These are phyloP conservation scores for Tenthredo mesomela DNA, from an alignment of 2,888 invertebrate genomes.

Conservation along the genomic window DNA sequence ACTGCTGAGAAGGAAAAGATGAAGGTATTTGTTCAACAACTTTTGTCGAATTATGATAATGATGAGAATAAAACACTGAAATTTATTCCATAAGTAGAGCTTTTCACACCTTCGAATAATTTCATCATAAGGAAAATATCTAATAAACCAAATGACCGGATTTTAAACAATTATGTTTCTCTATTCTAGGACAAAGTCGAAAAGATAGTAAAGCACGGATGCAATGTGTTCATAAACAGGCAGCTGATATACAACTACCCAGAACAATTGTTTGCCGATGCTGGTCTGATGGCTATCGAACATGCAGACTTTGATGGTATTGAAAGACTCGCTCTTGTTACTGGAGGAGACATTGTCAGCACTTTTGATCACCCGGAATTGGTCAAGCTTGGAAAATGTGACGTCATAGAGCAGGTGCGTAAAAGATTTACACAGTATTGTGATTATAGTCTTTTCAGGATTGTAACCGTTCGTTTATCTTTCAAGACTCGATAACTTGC, in stretches of 20 bases:
- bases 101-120: background rate
- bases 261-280: conserved; percentile 99
- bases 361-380: conserved; percentile 97
- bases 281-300: conserved; percentile 99
- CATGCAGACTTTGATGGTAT: conserved; percentile 99
- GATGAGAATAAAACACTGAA: background rate
- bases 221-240: conserved; percentile 98
- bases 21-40: conserved; percentile 81
- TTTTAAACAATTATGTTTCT: background rate
- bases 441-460: conserved; percentile 12
- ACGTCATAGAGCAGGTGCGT: conserved; percentile 93
- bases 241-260: conserved; percentile 99
- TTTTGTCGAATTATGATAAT: background rate
- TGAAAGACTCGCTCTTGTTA: conserved; percentile 97
- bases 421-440: conserved; percentile 39
- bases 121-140: too few species aligned
- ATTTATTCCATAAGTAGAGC: too few species aligned
- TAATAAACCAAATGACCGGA: background rate
- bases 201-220: conserved; percentile 95
- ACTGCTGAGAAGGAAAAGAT: conserved; percentile 99
- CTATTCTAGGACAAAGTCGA: conserved; percentile 90
- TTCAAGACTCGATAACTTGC: background rate
- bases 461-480: background rate
- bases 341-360: conserved; percentile 98
- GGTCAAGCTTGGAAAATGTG: conserved; percentile 96